Conservation (phyloP, 2,797 vertebrate genomes). For the Gambelia wislizenii region DNA sequence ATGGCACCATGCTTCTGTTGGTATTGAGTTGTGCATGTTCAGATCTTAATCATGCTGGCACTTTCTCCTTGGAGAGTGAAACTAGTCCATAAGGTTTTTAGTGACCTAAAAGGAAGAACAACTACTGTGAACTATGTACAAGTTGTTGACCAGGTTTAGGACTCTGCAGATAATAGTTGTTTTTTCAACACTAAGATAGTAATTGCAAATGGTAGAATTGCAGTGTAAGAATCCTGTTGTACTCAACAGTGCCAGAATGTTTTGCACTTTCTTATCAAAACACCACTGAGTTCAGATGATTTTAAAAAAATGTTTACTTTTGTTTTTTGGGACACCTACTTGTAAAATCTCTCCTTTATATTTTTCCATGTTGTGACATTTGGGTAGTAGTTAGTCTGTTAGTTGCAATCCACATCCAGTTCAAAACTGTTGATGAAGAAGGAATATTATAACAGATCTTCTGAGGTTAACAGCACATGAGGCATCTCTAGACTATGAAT, state of each 20-base stretch:
- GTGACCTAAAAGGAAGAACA: conserved; percentile 51
- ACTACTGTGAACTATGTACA: conserved; percentile 29
- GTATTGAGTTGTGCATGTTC: conserved; percentile 30
- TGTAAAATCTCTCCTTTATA: neutral
- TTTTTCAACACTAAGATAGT: conserved; percentile 1
- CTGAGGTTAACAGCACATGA: neutral
- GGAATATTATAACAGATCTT: neutral
- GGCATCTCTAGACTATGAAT: neutral
- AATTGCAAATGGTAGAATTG: conserved; percentile 2
- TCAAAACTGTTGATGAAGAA: neutral
- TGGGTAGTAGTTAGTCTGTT: neutral
- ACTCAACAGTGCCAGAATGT: neutral
- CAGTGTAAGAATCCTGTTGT: neutral
- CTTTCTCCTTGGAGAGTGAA: conserved; percentile 44
- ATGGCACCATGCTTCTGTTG: conserved; percentile 11
- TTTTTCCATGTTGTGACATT: neutral
- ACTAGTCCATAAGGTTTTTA: conserved; percentile 23
- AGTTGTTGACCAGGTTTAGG: conserved; percentile 27
- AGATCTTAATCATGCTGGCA: conserved; percentile 35
- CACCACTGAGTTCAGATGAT: neutral
- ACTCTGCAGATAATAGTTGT: conserved; percentile 24
- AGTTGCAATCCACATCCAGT: neutral
- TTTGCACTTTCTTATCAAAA: neutral
- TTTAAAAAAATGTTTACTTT: neutral
- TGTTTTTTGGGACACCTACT: neutral